A percentile compares a stretch with the other conserved stretches of the same genome.
These are phyloP conservation scores for Drosophila prosaltans DNA, from an alignment of 1,140 invertebrate genomes.

Conservation along the genomic window DNA sequence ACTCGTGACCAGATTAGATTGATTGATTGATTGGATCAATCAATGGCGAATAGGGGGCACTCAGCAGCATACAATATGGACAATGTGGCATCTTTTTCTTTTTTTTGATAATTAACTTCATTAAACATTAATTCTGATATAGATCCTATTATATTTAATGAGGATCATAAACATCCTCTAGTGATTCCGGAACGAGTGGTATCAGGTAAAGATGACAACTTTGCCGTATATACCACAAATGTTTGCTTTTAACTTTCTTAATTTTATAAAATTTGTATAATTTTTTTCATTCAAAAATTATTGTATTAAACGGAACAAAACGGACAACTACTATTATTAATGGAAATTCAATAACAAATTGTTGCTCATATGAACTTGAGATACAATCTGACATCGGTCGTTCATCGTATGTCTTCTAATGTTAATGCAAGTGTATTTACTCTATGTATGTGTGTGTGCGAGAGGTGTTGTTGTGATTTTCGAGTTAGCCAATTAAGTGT, in stretches of 20 bases:
- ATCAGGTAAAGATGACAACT: too few relatives aligned
- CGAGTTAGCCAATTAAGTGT: constrained; percentile 48
- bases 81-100: not conserved
- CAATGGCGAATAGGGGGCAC: constrained; percentile 34
- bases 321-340: not conserved
- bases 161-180: too few relatives aligned
- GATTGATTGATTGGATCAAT: not conserved
- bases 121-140: too few relatives aligned
- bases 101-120: too few relatives aligned
- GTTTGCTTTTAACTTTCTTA: too few relatives aligned
- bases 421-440: constrained; percentile 11
- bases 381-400: constrained; percentile 42
- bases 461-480: constrained; percentile 24
- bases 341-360: constrained; percentile 33
- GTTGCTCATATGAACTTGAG: constrained; percentile 60
- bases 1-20: constrained; percentile 23
- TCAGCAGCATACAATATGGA: constrained; percentile 72
- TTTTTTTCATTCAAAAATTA: too few relatives aligned
- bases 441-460: constrained; percentile 27
- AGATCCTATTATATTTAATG: too few relatives aligned
- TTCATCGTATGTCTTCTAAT: constrained; percentile 57
- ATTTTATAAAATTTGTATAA: too few relatives aligned
- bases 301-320: not conserved
- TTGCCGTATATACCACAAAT: too few relatives aligned
- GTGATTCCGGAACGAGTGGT: too few relatives aligned